These are phyloP conservation scores for Lepeophtheirus salmonis DNA, from an alignment of 1,140 invertebrate genomes.

Conservation along the genomic window DNA sequence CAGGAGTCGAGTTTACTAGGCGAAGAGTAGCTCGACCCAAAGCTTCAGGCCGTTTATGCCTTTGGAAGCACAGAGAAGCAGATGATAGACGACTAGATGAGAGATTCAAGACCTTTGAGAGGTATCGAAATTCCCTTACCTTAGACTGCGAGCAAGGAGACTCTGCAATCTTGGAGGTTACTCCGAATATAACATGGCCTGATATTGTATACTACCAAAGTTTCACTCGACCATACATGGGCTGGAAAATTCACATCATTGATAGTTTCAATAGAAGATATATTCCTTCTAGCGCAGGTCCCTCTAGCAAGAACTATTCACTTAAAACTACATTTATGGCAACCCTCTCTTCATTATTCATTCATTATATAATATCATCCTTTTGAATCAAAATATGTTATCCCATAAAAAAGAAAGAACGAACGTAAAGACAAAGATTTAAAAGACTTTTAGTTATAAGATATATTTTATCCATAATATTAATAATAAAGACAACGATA, in stretches of 20 bases:
- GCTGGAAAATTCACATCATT: conserved; percentile 67
- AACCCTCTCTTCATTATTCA: too few relatives aligned
- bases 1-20: conserved; percentile 61
- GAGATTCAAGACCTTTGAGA: conserved; percentile 52
- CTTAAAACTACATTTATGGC: too few relatives aligned
- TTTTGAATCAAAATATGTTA: too few relatives aligned
- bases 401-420: too few relatives aligned
- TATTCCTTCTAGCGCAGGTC: not conserved
- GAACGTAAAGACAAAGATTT: too few relatives aligned
- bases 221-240: conserved; percentile 74
- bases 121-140: conserved; percentile 53
- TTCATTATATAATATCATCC: too few relatives aligned
- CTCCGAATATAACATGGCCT: conserved; percentile 73
- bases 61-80: conserved; percentile 39
- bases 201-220: conserved; percentile 84
- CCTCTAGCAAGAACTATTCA: too few relatives aligned
- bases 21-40: conserved; percentile 29
- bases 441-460: too few relatives aligned
- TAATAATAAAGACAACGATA: not conserved
- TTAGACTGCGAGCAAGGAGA: conserved; percentile 43
- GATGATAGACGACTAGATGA: conserved; percentile 56
- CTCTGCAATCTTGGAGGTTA: conserved; percentile 35
- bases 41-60: conserved; percentile 42
- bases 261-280: conserved; percentile 35
- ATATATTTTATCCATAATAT: not conserved